A percentile compares a stretch with the other conserved stretches of the same genome.
Evolutionary conservation across 2,888 invertebrate genomes (phyloP).

Genomic region (Euplagia quadripunctaria): DNA sequence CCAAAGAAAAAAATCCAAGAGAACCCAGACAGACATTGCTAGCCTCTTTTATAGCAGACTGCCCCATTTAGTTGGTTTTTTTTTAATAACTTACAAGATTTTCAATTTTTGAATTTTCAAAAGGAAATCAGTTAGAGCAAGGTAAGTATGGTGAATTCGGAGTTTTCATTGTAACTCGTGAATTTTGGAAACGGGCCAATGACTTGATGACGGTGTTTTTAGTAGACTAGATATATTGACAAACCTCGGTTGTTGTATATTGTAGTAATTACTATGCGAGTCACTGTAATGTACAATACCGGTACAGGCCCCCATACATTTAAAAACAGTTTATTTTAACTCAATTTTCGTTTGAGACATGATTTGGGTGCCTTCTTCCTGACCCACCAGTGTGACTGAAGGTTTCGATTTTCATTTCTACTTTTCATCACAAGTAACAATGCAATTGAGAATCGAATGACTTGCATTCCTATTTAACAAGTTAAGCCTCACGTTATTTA

Average conservation of each 20-base stretch:
- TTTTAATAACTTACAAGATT: no score
- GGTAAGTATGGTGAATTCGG: neutral
- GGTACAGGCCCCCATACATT: neutral
- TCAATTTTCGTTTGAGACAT: neutral
- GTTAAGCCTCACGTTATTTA: no score
- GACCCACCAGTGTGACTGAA: neutral
- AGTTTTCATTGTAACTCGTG: neutral
- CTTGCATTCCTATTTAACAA: neutral
- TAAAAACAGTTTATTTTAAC: neutral
- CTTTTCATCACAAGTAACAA: neutral
- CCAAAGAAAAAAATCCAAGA: no score
- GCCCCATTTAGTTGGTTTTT: no score
- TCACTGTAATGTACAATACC: no score
- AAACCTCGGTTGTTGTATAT: neutral
- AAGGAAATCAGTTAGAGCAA: no score
- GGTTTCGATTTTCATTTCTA: neutral
- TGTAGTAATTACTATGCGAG: neutral
- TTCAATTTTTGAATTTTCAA: no score
- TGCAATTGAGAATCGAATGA: neutral
- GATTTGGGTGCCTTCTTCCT: neutral
- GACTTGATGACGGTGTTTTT: neutral
- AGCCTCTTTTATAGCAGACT: no score
- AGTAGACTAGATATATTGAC: neutral
- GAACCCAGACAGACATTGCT: no score
- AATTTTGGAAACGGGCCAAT: neutral